Evolutionary conservation across 2,888 invertebrate species (phyloP).

Genomic region (Nomada ruficornis): DNA sequence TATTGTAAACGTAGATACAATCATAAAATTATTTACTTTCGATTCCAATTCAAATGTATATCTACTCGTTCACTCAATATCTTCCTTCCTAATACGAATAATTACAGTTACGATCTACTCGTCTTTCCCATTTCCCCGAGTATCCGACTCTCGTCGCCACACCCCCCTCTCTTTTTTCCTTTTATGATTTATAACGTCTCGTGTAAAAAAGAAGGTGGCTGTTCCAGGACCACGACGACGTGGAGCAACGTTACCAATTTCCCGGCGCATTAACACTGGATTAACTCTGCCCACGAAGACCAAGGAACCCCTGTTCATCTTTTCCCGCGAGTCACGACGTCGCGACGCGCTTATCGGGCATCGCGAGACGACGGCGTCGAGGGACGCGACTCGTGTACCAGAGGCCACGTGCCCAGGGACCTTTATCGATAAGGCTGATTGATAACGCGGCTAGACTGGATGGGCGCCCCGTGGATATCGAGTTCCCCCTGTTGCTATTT

Average conservation of each 20-base stretch:
- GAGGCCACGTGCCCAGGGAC: neutral
- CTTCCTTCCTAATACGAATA: neutral
- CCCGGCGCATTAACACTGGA: slow-evolving; percentile 62
- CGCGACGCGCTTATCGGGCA: slow-evolving; percentile 62
- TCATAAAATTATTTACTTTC: too few relatives aligned
- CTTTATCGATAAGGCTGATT: slow-evolving; percentile 74
- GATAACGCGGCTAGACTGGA: slow-evolving; percentile 72
- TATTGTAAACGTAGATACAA: too few relatives aligned
- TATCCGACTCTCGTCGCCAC: neutral
- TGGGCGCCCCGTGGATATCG: neutral
- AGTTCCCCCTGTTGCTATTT: neutral
- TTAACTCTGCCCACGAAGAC: slow-evolving; percentile 43
- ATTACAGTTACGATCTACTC: neutral
- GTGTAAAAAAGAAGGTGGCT: slow-evolving; percentile 1
- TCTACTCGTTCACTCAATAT: too few relatives aligned
- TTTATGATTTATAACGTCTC: slow-evolving; percentile 34
- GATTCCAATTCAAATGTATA: too few relatives aligned
- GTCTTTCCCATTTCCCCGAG: neutral
- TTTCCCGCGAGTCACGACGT: slow-evolving; percentile 53
- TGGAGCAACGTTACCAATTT: slow-evolving; percentile 58
- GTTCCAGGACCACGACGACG: slow-evolving; percentile 22
- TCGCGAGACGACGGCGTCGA: slow-evolving; percentile 49
- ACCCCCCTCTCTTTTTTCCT: neutral
- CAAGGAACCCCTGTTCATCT: slow-evolving; percentile 24
- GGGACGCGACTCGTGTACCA: slow-evolving; percentile 30